These are phyloP conservation scores for Diadema setosum DNA, from an alignment of 35 echinoderm and acorn worm genomes.

Conservation along the genomic window DNA sequence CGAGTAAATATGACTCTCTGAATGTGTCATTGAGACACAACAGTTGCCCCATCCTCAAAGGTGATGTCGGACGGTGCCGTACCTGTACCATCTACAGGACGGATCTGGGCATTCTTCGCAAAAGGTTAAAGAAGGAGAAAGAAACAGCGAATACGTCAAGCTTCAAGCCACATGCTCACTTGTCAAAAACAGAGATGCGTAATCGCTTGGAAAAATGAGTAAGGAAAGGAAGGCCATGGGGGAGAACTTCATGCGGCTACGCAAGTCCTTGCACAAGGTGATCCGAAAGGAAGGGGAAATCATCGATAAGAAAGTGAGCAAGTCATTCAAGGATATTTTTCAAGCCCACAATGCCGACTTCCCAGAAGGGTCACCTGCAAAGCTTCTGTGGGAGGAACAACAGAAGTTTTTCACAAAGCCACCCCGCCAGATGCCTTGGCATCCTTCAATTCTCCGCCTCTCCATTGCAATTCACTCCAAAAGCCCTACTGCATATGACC, in stretches of 20 bases:
- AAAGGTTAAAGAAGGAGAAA: not conserved
- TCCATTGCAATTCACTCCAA: slow-evolving; percentile 6
- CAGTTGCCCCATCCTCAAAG: not conserved
- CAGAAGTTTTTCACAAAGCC: not conserved
- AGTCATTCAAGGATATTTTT: not conserved
- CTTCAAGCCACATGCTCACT: not conserved
- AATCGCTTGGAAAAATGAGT: not conserved
- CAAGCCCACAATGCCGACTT: not conserved
- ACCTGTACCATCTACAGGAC: not conserved
- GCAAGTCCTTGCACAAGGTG: not conserved
- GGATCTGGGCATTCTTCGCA: not conserved
- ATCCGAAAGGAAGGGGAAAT: not conserved
- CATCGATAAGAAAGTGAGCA: not conserved
- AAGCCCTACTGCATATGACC: not conserved
- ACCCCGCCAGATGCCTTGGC: slow-evolving; percentile 16
- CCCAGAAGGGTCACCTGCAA: not conserved
- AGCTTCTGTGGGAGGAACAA: not conserved
- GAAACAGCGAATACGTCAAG: not conserved
- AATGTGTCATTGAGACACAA: not conserved
- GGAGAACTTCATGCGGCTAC: not conserved
- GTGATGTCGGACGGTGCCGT: not conserved
- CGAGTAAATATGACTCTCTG: not conserved
- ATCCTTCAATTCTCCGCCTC: not conserved
- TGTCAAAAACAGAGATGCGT: not conserved
- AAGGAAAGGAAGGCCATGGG: not conserved